These are phyloP conservation scores for Ceratina australensis DNA, from an alignment of 1,140 invertebrate species.

Conservation along the genomic window DNA sequence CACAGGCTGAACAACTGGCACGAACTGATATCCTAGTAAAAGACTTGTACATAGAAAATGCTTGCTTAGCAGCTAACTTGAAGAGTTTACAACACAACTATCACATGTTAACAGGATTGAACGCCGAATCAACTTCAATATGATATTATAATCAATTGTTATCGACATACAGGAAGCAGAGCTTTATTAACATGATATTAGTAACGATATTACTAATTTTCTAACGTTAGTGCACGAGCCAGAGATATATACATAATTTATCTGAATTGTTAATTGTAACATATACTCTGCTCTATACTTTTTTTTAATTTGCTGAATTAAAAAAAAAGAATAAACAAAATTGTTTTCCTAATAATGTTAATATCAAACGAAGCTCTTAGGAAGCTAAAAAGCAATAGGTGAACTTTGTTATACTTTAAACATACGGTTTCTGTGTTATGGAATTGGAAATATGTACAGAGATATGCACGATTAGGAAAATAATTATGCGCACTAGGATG, in stretches of 20 bases:
- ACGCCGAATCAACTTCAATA: constrained; percentile 77
- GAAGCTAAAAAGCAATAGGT: too few species aligned
- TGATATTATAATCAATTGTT: constrained; percentile 60
- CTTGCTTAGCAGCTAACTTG: constrained; percentile 84
- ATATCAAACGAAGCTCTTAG: too few species aligned
- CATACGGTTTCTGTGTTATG: too few species aligned
- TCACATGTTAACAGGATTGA: constrained; percentile 77
- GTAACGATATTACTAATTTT: constrained; percentile 21
- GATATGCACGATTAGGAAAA: background rate
- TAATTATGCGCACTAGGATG: background rate
- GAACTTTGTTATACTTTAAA: too few species aligned
- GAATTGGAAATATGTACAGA: background rate
- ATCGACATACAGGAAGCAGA: constrained; percentile 21
- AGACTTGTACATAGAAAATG: constrained; percentile 90
- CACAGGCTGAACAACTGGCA: constrained; percentile 82
- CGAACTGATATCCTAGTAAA: constrained; percentile 87
- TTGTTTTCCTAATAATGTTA: constrained; percentile 2
- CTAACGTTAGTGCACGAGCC: constrained; percentile 20
- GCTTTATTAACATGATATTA: constrained; percentile 38
- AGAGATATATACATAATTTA: constrained; percentile 40
- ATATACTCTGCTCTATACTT: background rate
- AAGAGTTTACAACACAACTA: constrained; percentile 83
- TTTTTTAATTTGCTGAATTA: constrained; percentile 3
- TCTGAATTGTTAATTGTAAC: constrained; percentile 9
- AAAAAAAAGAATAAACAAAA: constrained; percentile 4